phyloP scores from a whole-genome alignment of 2,797 vertebrate genomes.

The Sebastes glaucus region DNA sequence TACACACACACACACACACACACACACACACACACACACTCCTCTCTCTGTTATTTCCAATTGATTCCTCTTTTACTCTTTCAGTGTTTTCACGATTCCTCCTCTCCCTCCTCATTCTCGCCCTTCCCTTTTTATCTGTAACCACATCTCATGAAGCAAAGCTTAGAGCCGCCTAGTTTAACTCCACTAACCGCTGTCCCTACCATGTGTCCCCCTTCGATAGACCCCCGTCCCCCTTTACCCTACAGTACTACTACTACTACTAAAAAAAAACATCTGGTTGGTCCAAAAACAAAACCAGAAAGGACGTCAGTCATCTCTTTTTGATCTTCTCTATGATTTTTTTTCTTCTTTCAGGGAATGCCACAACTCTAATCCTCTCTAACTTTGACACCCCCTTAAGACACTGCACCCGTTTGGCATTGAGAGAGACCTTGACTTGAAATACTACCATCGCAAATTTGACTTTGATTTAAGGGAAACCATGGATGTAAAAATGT shows the following conservation, averaged over 20 bases:
- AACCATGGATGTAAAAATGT: conserved; percentile 25
- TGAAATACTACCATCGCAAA: conserved; percentile 39
- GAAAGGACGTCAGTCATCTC: conserved; percentile 57
- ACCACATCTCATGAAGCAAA: conserved; percentile 77
- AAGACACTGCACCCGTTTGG: conserved; percentile 81
- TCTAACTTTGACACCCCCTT: conserved; percentile 72
- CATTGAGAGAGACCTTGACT: conserved; percentile 83
- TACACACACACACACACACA: conserved; percentile 4
- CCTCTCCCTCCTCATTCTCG: conserved; percentile 57
- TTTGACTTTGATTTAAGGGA: conserved; percentile 50
- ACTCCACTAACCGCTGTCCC: conserved; percentile 75
- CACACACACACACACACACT: background rate
- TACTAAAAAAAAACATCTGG: conserved; percentile 42
- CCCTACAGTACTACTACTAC: conserved; percentile 14
- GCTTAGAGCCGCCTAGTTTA: conserved; percentile 69
- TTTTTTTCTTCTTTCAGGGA: conserved; percentile 79
- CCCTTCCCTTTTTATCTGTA: conserved; percentile 78
- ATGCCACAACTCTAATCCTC: conserved; percentile 73
- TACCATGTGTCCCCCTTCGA: conserved; percentile 58
- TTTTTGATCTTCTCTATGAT: conserved; percentile 70
- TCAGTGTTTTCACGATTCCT: conserved; percentile 64
- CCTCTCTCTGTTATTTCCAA: conserved; percentile 36
- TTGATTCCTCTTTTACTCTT: conserved; percentile 50
- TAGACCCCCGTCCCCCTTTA: conserved; percentile 36
- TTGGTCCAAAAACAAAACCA: conserved; percentile 61